These are phyloP conservation scores for Arctopsyche grandis DNA, from an alignment of 1,140 invertebrate species.

Conservation along the genomic window DNA sequence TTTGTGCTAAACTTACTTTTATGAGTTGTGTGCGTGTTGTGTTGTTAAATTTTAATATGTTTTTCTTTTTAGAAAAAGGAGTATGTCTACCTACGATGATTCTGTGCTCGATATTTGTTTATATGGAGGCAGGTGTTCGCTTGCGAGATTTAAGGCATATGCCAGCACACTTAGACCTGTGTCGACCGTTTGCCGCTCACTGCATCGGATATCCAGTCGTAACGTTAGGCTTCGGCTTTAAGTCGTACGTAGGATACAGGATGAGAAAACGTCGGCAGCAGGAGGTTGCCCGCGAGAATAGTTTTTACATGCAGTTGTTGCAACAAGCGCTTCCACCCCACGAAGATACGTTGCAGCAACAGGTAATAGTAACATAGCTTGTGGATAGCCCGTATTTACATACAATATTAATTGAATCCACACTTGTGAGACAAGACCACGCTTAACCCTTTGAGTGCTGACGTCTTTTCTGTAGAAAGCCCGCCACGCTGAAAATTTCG, in stretches of 20 bases:
- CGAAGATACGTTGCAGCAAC: slow-evolving; percentile 69
- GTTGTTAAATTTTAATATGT: no score
- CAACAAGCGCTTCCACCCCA: slow-evolving; percentile 84
- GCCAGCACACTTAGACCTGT: slow-evolving; percentile 92
- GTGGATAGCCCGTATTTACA: no score
- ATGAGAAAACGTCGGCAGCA: slow-evolving; percentile 92
- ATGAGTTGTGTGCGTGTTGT: no score
- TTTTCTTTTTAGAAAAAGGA: slow-evolving; percentile 79
- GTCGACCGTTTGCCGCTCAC: slow-evolving; percentile 97
- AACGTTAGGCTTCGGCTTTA: slow-evolving; percentile 95
- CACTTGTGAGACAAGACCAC: no score
- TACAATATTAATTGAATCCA: no score
- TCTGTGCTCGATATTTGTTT: slow-evolving; percentile 95
- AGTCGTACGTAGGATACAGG: slow-evolving; percentile 93
- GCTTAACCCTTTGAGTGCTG: no score
- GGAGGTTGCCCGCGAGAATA: slow-evolving; percentile 94
- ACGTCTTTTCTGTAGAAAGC: no score
- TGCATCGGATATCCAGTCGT: slow-evolving; percentile 98
- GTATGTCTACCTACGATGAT: slow-evolving; percentile 94
- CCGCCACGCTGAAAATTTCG: background rate
- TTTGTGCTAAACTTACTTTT: background rate
- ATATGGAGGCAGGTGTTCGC: slow-evolving; percentile 92
- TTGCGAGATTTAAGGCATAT: slow-evolving; percentile 87
- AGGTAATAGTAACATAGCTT: no score
- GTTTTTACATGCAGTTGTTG: slow-evolving; percentile 93